phyloP scores from a whole-genome alignment of 1,140 invertebrate genomes.

The Heliconius hewitsoni region DNA sequence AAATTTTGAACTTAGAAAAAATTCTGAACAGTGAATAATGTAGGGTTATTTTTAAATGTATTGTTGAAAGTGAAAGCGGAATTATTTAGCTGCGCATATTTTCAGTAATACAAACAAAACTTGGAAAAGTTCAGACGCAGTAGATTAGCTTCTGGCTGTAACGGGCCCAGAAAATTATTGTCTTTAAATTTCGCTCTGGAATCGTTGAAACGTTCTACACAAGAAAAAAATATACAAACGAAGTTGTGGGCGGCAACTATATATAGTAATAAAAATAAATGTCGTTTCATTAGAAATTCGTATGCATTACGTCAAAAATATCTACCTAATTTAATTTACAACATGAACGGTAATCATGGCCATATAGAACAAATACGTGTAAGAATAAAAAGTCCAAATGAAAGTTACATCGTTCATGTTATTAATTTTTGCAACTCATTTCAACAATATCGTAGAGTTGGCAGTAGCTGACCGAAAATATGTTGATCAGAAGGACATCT shows the following conservation, averaged over 20 bases:
- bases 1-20: no score
- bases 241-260: neutral
- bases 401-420: conserved; percentile 1
- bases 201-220: no score
- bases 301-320: neutral
- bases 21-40: no score
- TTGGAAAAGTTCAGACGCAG: no score
- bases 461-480: conserved; percentile 40
- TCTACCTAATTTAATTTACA: neutral
- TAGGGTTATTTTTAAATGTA: no score
- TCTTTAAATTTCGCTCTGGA: no score
- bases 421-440: conserved; percentile 19
- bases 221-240: neutral
- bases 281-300: neutral
- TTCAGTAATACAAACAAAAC: no score
- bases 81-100: no score
- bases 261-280: neutral
- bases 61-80: no score
- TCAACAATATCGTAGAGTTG: conserved; percentile 16
- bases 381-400: neutral
- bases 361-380: neutral
- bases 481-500: conserved; percentile 61
- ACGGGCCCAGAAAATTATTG: no score
- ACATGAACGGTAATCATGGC: neutral
- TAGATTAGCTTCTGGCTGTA: no score